These are phyloP conservation scores for Delichon dasypus DNA, from an alignment of 2,797 vertebrate genomes.

Conservation along the genomic window DNA sequence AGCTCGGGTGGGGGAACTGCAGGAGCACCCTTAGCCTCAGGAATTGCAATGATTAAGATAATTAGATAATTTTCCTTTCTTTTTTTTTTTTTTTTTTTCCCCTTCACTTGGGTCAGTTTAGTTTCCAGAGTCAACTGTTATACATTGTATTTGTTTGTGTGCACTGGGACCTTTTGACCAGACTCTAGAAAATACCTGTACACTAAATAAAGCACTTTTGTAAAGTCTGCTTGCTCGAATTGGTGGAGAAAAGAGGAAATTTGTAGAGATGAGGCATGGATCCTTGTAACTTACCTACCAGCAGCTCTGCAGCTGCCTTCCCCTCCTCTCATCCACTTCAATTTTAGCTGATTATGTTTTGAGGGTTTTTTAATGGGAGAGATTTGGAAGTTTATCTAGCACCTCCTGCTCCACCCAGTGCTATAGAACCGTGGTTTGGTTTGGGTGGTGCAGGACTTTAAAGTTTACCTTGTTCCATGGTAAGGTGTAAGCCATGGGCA, in stretches of 20 bases:
- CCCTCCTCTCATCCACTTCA: neutral
- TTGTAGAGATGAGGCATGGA: neutral
- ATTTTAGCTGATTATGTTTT: neutral
- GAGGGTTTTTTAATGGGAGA: neutral
- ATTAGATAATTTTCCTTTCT: neutral
- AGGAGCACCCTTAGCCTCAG: neutral
- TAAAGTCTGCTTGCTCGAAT: neutral
- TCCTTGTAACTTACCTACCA: neutral
- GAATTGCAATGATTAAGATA: neutral
- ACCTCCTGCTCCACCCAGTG: fast-evolving
- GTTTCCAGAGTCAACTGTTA: neutral
- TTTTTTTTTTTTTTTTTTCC: too few relatives aligned
- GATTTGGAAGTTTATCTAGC: neutral
- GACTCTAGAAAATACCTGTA: neutral
- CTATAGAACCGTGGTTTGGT: neutral
- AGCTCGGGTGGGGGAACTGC: neutral
- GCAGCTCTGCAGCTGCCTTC: neutral
- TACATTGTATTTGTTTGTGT: neutral
- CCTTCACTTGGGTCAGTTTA: too few relatives aligned
- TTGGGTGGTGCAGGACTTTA: neutral
- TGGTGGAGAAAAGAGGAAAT: neutral
- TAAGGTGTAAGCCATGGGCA: too few relatives aligned
- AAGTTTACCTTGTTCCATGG: neutral
- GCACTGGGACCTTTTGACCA: neutral
- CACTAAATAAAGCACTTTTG: neutral